Percentiles rank a stretch among this genome's conserved stretches.
These are phyloP conservation scores for Diachasmimorpha longicaudata DNA, from an alignment of 1,140 invertebrate genomes.

Conservation along the genomic window DNA sequence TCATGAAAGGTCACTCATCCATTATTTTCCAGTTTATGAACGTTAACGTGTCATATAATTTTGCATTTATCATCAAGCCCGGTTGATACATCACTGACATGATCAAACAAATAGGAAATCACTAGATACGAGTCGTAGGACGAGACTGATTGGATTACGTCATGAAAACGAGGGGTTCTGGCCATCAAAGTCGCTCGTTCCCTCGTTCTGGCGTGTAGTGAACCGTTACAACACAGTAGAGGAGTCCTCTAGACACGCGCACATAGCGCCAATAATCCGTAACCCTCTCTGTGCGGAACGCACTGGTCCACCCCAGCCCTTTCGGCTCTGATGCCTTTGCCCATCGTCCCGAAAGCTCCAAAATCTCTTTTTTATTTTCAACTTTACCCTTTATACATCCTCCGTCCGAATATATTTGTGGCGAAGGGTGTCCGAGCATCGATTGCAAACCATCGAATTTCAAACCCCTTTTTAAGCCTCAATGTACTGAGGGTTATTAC, in stretches of 20 bases:
- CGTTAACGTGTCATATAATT: not conserved
- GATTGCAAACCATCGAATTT: constrained; percentile 8
- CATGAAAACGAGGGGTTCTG: constrained; percentile 9
- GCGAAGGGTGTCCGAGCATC: constrained; percentile 5
- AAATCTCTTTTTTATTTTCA: not conserved
- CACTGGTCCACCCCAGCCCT: not conserved
- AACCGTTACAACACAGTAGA: not conserved
- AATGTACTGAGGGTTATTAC: not conserved
- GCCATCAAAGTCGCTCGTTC: constrained; percentile 15
- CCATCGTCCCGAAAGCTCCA: not conserved
- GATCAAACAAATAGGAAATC: constrained; percentile 4
- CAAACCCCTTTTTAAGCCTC: not conserved
- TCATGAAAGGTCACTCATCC: not conserved
- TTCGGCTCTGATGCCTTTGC: not conserved
- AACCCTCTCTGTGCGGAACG: not conserved
- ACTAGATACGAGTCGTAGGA: constrained; percentile 21
- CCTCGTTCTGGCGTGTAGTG: constrained; percentile 4
- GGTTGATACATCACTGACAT: not conserved
- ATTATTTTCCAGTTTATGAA: not conserved
- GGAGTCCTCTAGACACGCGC: not conserved
- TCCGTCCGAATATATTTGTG: not conserved
- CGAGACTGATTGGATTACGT: constrained; percentile 22
- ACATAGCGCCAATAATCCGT: constrained; percentile 1
- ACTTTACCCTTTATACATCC: not conserved
- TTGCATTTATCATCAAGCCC: not conserved